A percentile compares a stretch with the other conserved stretches of the same genome.
Conservation (phyloP, 2,113 vertebrate species). For the Istiophorus platypterus region DNA sequence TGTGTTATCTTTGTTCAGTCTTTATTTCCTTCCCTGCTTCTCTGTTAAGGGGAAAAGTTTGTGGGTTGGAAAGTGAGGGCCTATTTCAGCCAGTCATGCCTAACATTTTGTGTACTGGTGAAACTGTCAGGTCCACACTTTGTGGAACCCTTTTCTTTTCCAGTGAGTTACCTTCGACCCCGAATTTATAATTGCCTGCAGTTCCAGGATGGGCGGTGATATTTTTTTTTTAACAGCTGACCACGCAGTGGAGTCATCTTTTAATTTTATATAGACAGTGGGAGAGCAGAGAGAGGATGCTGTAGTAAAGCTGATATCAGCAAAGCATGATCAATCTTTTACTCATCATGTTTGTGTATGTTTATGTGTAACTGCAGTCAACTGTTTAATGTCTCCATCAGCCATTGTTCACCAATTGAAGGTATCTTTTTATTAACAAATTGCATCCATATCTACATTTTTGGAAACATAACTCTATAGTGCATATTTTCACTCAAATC, state of each 20-base stretch:
- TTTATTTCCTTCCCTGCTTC: constrained; percentile 18
- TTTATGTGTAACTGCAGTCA: not conserved
- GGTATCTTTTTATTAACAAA: not conserved
- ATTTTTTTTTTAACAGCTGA: constrained; percentile 5
- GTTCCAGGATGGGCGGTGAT: not conserved
- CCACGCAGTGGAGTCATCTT: not conserved
- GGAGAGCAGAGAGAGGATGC: not conserved
- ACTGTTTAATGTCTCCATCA: not conserved
- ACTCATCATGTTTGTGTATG: not conserved
- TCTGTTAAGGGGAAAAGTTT: constrained; percentile 4
- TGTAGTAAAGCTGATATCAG: not conserved
- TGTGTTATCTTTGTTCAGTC: constrained; percentile 8
- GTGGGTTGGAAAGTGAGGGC: constrained; percentile 1
- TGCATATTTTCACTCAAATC: not conserved
- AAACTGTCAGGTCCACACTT: constrained; percentile 21
- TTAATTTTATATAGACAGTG: constrained; percentile 10
- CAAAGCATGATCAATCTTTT: not conserved
- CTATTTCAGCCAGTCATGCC: constrained; percentile 22
- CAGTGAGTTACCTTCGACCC: not conserved
- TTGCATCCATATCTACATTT: not conserved
- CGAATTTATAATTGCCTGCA: constrained; percentile 34
- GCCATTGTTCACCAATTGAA: not conserved
- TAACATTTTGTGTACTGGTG: constrained; percentile 22
- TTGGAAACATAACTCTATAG: not conserved
- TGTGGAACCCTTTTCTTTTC: constrained; percentile 15